Percentiles rank a stretch among this genome's conserved stretches.
Conservation (phyloP, 2,113 vertebrate species). For the Chloebia gouldiae region DNA sequence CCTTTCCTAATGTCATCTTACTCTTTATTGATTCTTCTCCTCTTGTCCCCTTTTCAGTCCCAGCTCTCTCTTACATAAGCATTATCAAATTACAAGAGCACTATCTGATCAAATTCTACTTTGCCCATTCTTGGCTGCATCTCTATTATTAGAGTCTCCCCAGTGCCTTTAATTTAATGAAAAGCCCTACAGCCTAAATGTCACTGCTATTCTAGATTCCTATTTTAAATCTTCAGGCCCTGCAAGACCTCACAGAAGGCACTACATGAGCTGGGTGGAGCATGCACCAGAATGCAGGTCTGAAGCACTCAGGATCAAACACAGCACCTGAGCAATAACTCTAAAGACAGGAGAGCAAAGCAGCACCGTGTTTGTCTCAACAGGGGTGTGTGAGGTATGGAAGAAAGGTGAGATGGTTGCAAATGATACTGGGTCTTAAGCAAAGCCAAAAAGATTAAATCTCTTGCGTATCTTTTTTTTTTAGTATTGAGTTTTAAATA, state of each 20-base stretch:
- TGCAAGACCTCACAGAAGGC: not conserved
- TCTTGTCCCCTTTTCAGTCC: slow-evolving; percentile 1
- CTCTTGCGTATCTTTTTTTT: not conserved
- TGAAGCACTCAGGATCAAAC: not conserved
- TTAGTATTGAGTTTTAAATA: not conserved
- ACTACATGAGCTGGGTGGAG: not conserved
- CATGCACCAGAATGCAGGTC: not conserved
- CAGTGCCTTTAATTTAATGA: slow-evolving; percentile 51
- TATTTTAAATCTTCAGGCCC: slow-evolving; percentile 12
- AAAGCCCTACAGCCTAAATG: slow-evolving; percentile 49
- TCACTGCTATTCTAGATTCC: slow-evolving; percentile 27
- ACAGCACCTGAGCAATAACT: not conserved
- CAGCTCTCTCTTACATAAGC: slow-evolving; percentile 37
- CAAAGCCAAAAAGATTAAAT: not conserved
- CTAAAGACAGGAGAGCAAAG: not conserved
- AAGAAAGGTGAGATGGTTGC: not conserved
- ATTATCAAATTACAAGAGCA: slow-evolving; percentile 47
- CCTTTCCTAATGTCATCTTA: slow-evolving; percentile 4
- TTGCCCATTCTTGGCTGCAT: not conserved
- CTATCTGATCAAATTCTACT: slow-evolving; percentile 54
- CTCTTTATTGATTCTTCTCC: slow-evolving; percentile 5
- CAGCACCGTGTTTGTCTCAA: not conserved
- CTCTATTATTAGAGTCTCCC: slow-evolving; percentile 37
- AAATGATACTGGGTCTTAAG: not conserved
- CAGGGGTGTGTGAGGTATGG: not conserved